These are phyloP conservation scores for Phrynocephalus vlangalii DNA, from an alignment of 2,797 vertebrate species.

Conservation along the genomic window DNA sequence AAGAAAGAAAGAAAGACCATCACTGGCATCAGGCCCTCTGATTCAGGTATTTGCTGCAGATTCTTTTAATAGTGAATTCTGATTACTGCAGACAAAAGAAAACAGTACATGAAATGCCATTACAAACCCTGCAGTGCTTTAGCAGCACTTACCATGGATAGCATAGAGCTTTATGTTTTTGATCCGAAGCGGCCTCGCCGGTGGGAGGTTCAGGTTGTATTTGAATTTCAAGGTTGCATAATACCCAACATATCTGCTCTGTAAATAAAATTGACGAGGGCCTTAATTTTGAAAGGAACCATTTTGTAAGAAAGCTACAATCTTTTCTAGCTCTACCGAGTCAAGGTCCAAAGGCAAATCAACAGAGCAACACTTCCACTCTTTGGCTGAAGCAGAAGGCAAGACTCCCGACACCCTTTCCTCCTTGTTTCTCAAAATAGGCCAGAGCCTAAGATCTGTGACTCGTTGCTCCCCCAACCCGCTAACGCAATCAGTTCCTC, in stretches of 20 bases:
- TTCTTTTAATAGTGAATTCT: background rate
- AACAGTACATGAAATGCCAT: background rate
- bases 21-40: background rate
- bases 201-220: slow-evolving; percentile 87
- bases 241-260: slow-evolving; percentile 96
- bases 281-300: slow-evolving; percentile 2
- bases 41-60: background rate
- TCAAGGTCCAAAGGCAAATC: background rate
- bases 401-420: background rate
- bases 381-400: background rate
- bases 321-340: background rate
- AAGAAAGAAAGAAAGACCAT: background rate
- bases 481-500: background rate
- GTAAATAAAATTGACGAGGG: slow-evolving; percentile 65
- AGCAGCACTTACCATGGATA: slow-evolving; percentile 84
- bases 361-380: background rate
- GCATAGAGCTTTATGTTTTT: slow-evolving; percentile 89
- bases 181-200: slow-evolving; percentile 82
- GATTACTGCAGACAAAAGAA: background rate
- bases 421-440: background rate
- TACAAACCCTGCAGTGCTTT: background rate
- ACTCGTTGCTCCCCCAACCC: background rate
- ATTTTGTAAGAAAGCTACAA: background rate
- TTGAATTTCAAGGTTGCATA: slow-evolving; percentile 91
- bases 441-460: background rate